Base-by-base conservation (phyloP, 2,113 vertebrate species). In the Sardina pilchardus region DNA sequence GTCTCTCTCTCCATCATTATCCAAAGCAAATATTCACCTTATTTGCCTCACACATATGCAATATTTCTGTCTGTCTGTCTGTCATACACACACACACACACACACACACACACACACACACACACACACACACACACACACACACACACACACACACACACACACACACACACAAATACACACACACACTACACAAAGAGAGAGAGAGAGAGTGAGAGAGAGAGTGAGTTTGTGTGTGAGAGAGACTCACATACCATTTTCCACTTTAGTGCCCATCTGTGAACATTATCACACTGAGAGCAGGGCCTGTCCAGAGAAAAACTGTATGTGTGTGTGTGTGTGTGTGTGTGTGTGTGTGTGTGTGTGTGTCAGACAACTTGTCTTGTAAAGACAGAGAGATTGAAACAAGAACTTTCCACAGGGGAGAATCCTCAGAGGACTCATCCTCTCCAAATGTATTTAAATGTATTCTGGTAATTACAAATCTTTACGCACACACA, bases 381-480 rank as follows among this genome's bases (percentile, higher is more conserved):
- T 67, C 82, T 63, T 2, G n/a, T 67, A 53, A 81, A 80, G 82
- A 48, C 19, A 67, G 59, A 34, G 53, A 82, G n/a, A 86, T 92
- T 90, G 90, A 92, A 90, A 88, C 87, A 85, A 92, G 90, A 92
- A 92, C 81, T 48, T 36, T 5, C 81, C 34, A 14, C 14, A n/a
- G 21, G 92, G 92, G 85, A 63, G 87, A 92, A 91, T 84, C 91
- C 91, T 93, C 94, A 88, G 90, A 91, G 92, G 94, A 92, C 90
- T 90, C 88, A 90, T 93, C 90, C 88, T 90, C 91, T 71, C 90
- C 90, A 93, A 93, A 94, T 95, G 93, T 95, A 93, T 95, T 95
- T 93, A 95, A 95, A 95, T 95, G 88, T 94, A 94, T 95, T 94
- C 94, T 91, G 93, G 92, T 94, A 94, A 95, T 95, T 95, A 94